Evolutionary conservation across 2,888 invertebrate species (phyloP), one percentile per base, ranked within the genome.

Genomic region (Lissonota sp.): DNA sequence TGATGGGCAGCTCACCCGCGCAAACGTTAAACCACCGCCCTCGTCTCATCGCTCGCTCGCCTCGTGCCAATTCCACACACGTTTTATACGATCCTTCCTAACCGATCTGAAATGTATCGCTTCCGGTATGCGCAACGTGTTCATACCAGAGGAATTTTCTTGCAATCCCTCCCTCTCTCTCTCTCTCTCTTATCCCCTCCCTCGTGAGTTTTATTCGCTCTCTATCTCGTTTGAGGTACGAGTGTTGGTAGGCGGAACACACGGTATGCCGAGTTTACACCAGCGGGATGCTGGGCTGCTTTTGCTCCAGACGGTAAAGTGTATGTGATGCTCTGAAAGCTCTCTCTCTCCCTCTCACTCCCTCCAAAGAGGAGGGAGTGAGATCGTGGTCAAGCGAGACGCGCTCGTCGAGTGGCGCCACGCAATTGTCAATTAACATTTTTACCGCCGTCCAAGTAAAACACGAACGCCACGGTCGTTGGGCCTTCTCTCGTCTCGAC

Each of bases 341-440:
- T 69, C 80, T 66, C 73, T 63, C 69, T 64, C 64, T 7, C 14
- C 12, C 58, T 51, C 66, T 53, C 39, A 51, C 46, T 26, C 49
- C 58, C 39, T 26, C 40, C 44, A 44, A 44, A 44, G 10, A 6
- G 44, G 44, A 44, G 44, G 10, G 46, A 37, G 26, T 37, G 76
- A 76, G 69, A 26, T 82, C 62, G 81, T 79, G 83, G 75, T 82
- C 74, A 77, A 83, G 81, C 83, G 83, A 86, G 86, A 84, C 84
- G 86, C 83, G 58, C 77, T 82, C 75, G 74, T 86, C 80, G 86
- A 86, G 86, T 89, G 91, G 90, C 90, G 91, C 91, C 90, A 88
- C 89, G 90, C 88, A 91, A 92, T 91, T 90, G 91, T 91, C 91
- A 90, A 92, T 92, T 92, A 91, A 90, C 88, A 91, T 90, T 91